A percentile compares a stretch with the other conserved stretches of the same genome.
phyloP scores from a whole-genome alignment of 2,113 vertebrate species.

The Halcyon senegalensis region DNA sequence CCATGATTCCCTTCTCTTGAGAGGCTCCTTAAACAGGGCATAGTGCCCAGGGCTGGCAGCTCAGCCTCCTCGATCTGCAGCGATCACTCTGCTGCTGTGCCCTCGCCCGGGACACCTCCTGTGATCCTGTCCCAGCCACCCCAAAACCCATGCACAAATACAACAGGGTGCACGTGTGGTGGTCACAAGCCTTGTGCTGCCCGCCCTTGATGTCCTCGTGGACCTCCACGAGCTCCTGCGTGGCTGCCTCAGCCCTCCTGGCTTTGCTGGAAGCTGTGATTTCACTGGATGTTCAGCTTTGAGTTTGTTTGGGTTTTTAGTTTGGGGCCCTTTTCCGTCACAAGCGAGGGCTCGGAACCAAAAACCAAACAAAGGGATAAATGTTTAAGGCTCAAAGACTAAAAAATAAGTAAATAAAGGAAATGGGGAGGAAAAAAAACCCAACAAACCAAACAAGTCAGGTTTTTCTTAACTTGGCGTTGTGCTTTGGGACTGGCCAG shows the following conservation, averaged over 20 bases:
- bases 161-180: not conserved
- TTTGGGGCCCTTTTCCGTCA: not conserved
- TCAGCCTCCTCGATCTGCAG: not conserved
- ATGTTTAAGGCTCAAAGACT: not conserved
- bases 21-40: not conserved
- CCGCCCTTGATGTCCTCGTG: too few species aligned
- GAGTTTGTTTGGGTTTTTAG: not conserved
- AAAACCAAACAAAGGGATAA: not conserved
- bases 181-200: not conserved
- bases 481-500: not conserved
- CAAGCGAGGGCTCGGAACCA: not conserved
- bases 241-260: not conserved
- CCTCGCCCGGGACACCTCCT: not conserved
- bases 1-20: not conserved
- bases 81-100: not conserved
- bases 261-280: not conserved
- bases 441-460: too few species aligned
- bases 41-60: not conserved
- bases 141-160: not conserved
- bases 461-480: not conserved
- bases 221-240: accelerated
- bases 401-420: conserved; percentile 22
- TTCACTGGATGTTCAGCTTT: not conserved
- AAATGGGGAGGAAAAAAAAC: not conserved
- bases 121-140: accelerated